A percentile compares a stretch with the other conserved stretches of the same genome.
Conservation (phyloP, 2,113 vertebrate genomes). For the Scytalopus superciliaris region DNA sequence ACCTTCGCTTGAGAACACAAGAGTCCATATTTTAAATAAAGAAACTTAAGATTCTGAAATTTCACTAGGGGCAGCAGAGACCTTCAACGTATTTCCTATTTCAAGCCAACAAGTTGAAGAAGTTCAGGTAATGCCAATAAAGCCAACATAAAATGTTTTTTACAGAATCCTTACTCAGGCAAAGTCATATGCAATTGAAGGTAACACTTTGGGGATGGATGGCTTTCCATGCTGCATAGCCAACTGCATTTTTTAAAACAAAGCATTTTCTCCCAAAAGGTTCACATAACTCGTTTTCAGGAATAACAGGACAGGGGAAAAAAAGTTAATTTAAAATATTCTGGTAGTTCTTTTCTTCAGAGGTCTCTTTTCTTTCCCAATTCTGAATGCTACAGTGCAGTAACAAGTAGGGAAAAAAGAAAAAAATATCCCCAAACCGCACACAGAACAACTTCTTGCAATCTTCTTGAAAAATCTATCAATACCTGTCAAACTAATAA, state of each 20-base stretch:
- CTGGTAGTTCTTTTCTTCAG: neutral
- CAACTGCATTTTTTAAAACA: neutral
- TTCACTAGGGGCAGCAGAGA: neutral
- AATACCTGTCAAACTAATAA: neutral
- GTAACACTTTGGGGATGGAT: neutral
- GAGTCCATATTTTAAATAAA: neutral
- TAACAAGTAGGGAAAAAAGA: neutral
- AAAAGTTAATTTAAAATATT: neutral
- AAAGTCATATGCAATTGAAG: neutral
- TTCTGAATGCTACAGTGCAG: neutral
- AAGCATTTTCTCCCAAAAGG: neutral
- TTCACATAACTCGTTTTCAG: neutral
- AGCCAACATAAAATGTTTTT: neutral
- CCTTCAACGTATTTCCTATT: neutral
- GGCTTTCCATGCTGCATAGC: neutral
- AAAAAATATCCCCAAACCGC: neutral
- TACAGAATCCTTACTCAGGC: neutral
- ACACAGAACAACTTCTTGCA: neutral
- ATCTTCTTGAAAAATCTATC: neutral
- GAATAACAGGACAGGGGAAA: accelerated
- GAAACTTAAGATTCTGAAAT: neutral
- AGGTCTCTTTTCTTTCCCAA: neutral
- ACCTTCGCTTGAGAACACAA: neutral
- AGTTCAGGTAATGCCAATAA: neutral
- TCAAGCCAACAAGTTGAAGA: neutral